Evolutionary conservation across 2,113 vertebrate species (phyloP), one percentile per base, ranked within the genome.

Genomic region (Eulemur macaco): DNA sequence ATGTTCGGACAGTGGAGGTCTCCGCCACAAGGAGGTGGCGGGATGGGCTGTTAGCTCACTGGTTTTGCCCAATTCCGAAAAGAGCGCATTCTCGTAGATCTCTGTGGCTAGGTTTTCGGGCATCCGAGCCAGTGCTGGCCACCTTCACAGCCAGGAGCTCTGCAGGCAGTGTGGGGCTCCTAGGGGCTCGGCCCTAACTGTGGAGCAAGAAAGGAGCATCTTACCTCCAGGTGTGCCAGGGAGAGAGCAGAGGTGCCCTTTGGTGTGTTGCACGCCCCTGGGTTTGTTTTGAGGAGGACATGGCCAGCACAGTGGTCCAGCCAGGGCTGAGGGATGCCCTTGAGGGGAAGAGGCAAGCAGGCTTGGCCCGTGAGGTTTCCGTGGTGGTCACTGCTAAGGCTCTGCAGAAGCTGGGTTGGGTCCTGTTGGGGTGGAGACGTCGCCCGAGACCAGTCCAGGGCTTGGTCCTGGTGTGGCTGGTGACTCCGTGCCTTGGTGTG

Each of bases 1-100:
- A 15, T 5, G 14, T 2, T 29, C 2, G 1, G 25, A 18, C 5
- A 6, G 63, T 0, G 0, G 63, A 17, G 5, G 3, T n/a, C 14
- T 82, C 50, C 5, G 20, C 47, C 64, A 8, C 9, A 34, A 21
- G 74, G 8, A n/a, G 34, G 27, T 63, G 14, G 11, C 20, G 29
- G 31, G 20, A 31, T 3, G 13, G 60, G 15, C 23, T 21, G 29
- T 11, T 45, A 20, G 18, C 12, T 37, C 29, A 6, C 25, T 81
- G 64, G 8, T 74, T 74, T 29, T 68, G 47, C n/a, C 21, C 3
- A 3, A 12, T 12, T 47, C 64, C 13, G 54, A 29, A 18, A 52
- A n/a, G 73, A 66, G 82, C 45, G 34, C 0, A 14, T 81, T 34
- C 74, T 34, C 1, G 0, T 1, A 23, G 42, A 20, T 1, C 18